Evolutionary conservation across 1,140 invertebrate species (phyloP), one percentile per base, ranked within the genome.

Genomic region (Sweltsa coloradensis): DNA sequence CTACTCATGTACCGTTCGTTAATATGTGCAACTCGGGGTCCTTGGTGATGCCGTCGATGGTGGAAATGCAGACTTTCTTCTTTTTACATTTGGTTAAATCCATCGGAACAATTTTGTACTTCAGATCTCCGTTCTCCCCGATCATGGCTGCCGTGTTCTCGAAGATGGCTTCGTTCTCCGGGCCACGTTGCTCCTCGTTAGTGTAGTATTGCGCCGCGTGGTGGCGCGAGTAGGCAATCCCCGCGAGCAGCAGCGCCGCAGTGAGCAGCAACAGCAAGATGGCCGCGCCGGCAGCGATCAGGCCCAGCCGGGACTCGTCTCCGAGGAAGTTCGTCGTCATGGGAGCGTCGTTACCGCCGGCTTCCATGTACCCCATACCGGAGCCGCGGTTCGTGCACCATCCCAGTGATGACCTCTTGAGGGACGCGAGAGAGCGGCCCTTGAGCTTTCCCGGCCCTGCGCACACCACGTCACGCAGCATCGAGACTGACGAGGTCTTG

Each of bases 171-270:
- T 73, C 72, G 1, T 58, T 58, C 48, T 66, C 62, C 11, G 55
- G 29, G 31, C 66, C 58, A 11, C 74, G 58, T 53, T 79, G 77
- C 52, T 79, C 78, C 60, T 83, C 81, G 57, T 81, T 73, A 0
- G 81, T 83, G 59, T 84, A 83, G 57, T 84, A 85, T 26, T 74
- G 74, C 7, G 79, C 79, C 0, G 78, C 72, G 50, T 81, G 76
- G 14, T 77, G 67, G 31, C 71, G 64, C 21, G 76, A 75, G 56
- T 74, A 76, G 43, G 70, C 71, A 9, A 76, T 56, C 0, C 66
- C 71, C 0, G 63, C 70, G 0, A 73, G 59, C 6, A 75, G 61
- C 0, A 65, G 67, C 0, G 72, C 59, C 5, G 72, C 57, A 5
- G 72, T 67, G 0, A 75, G 60, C 3, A 76, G 58, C 13, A 73